Evolutionary conservation across 2,888 invertebrate genomes (phyloP).

Genomic region (Nematopogon swammerdamellus): DNA sequence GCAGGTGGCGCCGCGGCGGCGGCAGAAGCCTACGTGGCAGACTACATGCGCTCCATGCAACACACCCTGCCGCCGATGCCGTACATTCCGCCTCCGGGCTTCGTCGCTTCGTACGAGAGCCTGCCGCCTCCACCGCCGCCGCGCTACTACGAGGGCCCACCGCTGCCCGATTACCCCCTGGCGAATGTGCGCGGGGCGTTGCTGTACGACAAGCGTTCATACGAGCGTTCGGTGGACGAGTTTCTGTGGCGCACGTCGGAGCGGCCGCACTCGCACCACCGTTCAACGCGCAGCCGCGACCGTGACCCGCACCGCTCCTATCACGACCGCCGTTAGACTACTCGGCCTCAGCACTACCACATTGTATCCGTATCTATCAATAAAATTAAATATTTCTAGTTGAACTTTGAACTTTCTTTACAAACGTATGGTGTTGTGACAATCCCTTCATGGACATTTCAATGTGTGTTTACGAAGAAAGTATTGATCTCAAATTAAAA

Average conservation of each 20-base stretch:
- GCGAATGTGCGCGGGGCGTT: conserved; percentile 46
- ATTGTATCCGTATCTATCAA: conserved; percentile 21
- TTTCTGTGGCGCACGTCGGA: conserved; percentile 80
- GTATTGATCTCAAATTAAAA: not conserved
- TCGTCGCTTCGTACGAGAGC: conserved; percentile 58
- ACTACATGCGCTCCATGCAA: conserved; percentile 87
- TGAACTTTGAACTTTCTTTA: conserved; percentile 51
- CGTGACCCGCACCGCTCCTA: conserved; percentile 58
- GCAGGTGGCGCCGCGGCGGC: conserved; percentile 60
- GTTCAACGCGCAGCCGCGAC: conserved; percentile 48
- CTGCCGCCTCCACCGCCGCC: conserved; percentile 71
- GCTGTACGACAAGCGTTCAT: conserved; percentile 71
- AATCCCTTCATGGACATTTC: conserved; percentile 18
- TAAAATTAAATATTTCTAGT: conserved; percentile 46
- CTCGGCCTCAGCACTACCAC: too few species aligned
- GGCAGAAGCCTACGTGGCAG: conserved; percentile 85
- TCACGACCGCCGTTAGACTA: conserved; percentile 55
- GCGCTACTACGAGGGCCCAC: conserved; percentile 63
- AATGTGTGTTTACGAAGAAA: not conserved
- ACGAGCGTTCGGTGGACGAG: conserved; percentile 85
- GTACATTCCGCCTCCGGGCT: conserved; percentile 65
- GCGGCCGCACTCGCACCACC: conserved; percentile 43
- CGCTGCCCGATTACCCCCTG: conserved; percentile 71
- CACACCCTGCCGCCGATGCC: conserved; percentile 83
- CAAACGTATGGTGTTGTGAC: conserved; percentile 45